phyloP scores from a whole-genome alignment of 2,888 invertebrate genomes.

The Ypsolopha scabrella region DNA sequence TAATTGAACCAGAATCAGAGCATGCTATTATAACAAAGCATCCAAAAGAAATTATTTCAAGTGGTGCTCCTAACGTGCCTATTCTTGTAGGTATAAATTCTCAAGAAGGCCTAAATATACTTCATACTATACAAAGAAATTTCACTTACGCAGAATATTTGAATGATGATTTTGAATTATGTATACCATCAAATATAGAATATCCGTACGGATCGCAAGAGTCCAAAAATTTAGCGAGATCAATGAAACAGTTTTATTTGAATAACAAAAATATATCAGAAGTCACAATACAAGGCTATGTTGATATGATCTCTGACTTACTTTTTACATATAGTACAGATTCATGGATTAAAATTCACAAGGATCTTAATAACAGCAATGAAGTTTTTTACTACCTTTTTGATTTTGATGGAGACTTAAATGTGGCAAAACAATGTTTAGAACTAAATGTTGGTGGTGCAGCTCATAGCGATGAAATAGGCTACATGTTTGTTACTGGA shows the following conservation, averaged over 20 bases:
- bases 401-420: conserved; percentile 14
- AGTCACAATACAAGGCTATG: conserved; percentile 3
- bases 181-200: conserved; percentile 23
- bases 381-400: conserved; percentile 15
- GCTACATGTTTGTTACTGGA: conserved; percentile 17
- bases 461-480: conserved; percentile 14
- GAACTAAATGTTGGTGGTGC: conserved; percentile 10
- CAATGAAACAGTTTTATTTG: conserved; percentile 22
- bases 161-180: conserved; percentile 18
- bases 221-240: conserved; percentile 15
- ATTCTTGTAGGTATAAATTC: conserved; percentile 38
- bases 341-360: conserved; percentile 12
- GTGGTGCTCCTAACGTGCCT: conserved; percentile 33
- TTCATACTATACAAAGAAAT: conserved; percentile 11
- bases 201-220: conserved; percentile 16
- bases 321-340: conserved; percentile 13
- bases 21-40: conserved; percentile 29
- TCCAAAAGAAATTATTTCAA: conserved; percentile 26
- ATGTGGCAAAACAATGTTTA: conserved; percentile 10
- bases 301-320: conserved; percentile 17
- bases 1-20: conserved; percentile 29
- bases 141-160: conserved; percentile 10
- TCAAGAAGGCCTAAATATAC: conserved; percentile 29
- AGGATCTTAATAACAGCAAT: conserved; percentile 7
- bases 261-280: conserved; percentile 12